Evolutionary conservation across 1,140 invertebrate genomes (phyloP).

Genomic region (Drosophila ananassae): DNA sequence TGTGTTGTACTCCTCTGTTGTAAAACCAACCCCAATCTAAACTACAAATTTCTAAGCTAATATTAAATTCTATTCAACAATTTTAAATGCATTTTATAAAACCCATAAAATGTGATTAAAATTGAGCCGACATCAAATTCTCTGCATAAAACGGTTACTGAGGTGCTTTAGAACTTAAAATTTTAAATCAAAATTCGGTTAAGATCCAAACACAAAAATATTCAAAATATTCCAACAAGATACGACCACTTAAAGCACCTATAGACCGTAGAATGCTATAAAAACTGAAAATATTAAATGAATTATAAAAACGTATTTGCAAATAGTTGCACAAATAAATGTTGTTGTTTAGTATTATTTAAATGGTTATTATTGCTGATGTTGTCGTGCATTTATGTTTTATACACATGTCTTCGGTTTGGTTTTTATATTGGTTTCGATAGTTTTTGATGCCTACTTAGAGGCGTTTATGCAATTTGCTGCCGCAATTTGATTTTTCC

Average conservation of each 20-base stretch:
- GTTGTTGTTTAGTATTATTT: slow-evolving; percentile 59
- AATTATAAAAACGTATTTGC: slow-evolving; percentile 46
- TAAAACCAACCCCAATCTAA: slow-evolving; percentile 9
- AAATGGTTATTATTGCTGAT: slow-evolving; percentile 70
- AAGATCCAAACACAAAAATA: background rate
- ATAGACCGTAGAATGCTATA: slow-evolving; percentile 2
- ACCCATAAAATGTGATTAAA: background rate
- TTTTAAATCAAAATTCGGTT: background rate
- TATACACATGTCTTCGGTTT: slow-evolving; percentile 42
- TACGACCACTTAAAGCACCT: slow-evolving; percentile 3
- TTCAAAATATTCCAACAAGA: background rate
- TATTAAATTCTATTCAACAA: background rate
- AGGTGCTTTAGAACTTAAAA: background rate
- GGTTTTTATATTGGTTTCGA: slow-evolving; percentile 48
- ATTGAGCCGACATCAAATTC: background rate
- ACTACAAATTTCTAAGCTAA: slow-evolving; percentile 4
- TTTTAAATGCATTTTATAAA: slow-evolving; percentile 1
- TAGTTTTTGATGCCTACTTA: slow-evolving; percentile 70
- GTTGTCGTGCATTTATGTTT: slow-evolving; percentile 62
- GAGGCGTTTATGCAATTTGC: slow-evolving; percentile 68
- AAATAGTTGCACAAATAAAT: slow-evolving; percentile 71
- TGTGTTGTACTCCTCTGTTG: slow-evolving; percentile 56
- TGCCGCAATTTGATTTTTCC: slow-evolving; percentile 49
- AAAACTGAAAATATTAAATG: slow-evolving; percentile 24
- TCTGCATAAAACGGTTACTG: background rate